Evolutionary conservation across 2,113 vertebrate genomes (phyloP), one percentile per base, ranked within the genome.

Genomic region (Trichomycterus rosablanca): DNA sequence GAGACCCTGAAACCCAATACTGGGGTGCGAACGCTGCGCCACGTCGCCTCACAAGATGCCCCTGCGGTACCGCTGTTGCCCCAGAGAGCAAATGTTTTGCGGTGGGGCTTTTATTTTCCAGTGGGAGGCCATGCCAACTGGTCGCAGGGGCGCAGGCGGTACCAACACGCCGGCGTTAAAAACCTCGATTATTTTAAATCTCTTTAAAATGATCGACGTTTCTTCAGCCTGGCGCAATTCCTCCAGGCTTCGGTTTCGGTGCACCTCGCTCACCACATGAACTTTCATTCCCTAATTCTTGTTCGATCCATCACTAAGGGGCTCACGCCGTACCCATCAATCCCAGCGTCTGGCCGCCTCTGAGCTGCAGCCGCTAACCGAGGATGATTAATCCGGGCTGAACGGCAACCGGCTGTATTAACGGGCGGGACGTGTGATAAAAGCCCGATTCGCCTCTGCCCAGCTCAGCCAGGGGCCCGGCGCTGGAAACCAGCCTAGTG

Each of bases 31-130:
- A n/a, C 80, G 81, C 80, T 81, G 77, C 75, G 60, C 68, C 73
- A 60, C 75, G 56, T 63, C 78, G 73, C 78, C 73, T 78, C 75
- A 77, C 73, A 83, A 78, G 71, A 74, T 67, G 43, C 76, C 59
- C 70, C 76, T 77, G 70, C 74, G 71, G 66, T 23, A 39, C 30
- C 1, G 71, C n/a, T 71, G 83, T 84, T 83, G 73, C 84, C 56
- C 42, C 3, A 15, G 83, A 66, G 74, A 88, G 84, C 80, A 81
- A 89, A 84, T 88, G 85, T 88, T 89, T 85, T 82, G 76, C 60
- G 1, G 35, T 68, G 24, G 56, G 8, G 22, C 73, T 76, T 81
- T 74, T 71, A 68, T 81, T 83, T 81, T 76, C 62, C 51, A 22
- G 56, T 49, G 66, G n/a, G 40, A 70, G 57, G 48, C 23, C 49